Percentiles rank a stretch among this genome's conserved stretches.
phyloP scores from a whole-genome alignment of 2,113 vertebrate genomes.

The Hemiprocne comata region DNA sequence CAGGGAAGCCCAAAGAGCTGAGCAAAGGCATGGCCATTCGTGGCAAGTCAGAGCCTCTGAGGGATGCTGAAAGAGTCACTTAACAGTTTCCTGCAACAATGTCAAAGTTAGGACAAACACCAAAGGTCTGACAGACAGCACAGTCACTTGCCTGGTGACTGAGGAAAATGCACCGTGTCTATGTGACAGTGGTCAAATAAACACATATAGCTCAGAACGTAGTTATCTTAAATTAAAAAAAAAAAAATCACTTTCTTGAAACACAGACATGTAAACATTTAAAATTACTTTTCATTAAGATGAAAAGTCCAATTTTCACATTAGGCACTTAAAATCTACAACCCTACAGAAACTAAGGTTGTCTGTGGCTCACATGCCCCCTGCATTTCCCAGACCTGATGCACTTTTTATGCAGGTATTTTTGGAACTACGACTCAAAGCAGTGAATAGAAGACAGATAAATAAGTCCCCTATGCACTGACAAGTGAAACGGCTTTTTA shows the following conservation, averaged over 20 bases:
- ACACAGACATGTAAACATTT: neutral
- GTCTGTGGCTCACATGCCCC: neutral
- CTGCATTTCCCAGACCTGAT: neutral
- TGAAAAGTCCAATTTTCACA: neutral
- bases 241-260: neutral
- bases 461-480: neutral
- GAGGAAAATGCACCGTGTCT: neutral
- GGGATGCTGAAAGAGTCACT: neutral
- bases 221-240: neutral
- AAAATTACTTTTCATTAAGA: neutral
- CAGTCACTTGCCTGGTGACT: neutral
- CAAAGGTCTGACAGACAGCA: neutral
- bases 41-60: neutral
- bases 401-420: neutral
- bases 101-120: neutral
- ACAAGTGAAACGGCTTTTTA: neutral
- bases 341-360: neutral
- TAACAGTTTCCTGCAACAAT: neutral
- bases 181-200: neutral
- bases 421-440: neutral
- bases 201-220: too few relatives aligned
- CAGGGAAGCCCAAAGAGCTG: neutral
- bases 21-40: neutral
- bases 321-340: neutral
- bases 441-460: neutral